A percentile compares a stretch with the other conserved stretches of the same genome.
These are phyloP conservation scores for Lepisosteus osseus DNA, from an alignment of 2,113 vertebrate species.

Conservation along the genomic window DNA sequence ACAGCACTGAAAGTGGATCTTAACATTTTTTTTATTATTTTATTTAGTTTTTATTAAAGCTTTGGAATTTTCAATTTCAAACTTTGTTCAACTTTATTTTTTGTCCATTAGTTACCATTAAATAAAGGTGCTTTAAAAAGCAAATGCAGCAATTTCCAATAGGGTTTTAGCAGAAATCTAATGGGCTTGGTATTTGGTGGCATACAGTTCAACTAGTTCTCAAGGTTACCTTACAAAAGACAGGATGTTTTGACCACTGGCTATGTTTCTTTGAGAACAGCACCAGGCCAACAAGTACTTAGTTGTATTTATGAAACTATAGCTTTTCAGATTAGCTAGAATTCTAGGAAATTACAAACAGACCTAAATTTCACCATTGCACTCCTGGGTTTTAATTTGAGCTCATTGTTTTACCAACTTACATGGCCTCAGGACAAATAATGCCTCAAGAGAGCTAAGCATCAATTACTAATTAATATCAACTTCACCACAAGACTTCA, in stretches of 20 bases:
- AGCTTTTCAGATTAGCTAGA: background rate
- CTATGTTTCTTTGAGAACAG: background rate
- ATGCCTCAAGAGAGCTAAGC: conserved; percentile 20
- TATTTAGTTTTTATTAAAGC: too few species aligned
- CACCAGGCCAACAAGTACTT: background rate
- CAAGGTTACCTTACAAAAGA: too few species aligned
- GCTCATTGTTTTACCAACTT: conserved; percentile 19
- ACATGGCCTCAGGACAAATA: conserved; percentile 21
- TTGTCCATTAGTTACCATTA: too few species aligned
- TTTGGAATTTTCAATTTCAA: too few species aligned
- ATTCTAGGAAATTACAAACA: conserved; percentile 1
- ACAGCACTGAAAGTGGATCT: too few species aligned
- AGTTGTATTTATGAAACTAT: background rate
- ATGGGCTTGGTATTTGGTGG: too few species aligned
- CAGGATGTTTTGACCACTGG: background rate
- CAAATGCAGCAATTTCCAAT: too few species aligned
- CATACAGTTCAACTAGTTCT: too few species aligned
- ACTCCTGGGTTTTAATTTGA: conserved; percentile 6
- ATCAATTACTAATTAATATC: conserved; percentile 25
- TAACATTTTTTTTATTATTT: too few species aligned
- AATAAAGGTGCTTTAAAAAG: too few species aligned
- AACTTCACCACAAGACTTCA: conserved; percentile 41
- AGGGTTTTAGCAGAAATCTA: too few species aligned
- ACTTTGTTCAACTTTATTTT: too few species aligned
- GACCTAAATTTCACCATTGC: conserved; percentile 2